Evolutionary conservation across 2,888 invertebrate species (phyloP).

Genomic region (Oligia fasciuncula): DNA sequence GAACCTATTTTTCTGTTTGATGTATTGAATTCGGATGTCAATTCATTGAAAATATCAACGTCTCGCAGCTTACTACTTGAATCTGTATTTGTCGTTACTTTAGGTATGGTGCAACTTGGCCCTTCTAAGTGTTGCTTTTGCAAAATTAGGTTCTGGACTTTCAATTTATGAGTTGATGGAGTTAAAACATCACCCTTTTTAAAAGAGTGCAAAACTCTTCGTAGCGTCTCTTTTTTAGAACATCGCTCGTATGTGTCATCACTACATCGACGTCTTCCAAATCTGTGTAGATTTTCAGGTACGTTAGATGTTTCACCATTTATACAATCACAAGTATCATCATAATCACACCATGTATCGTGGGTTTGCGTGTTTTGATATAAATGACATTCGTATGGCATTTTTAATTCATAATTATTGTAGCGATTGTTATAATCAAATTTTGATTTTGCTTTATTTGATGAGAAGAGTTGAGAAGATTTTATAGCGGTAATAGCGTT

Average conservation of each 20-base stretch:
- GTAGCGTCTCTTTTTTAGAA: neutral
- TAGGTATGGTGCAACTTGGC: neutral
- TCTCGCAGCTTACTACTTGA: slow-evolving; percentile 4
- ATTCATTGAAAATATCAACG: neutral
- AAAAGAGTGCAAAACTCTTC: neutral
- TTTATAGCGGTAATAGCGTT: slow-evolving; percentile 49
- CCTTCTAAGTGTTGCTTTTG: neutral
- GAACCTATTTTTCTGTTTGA: slow-evolving; percentile 10
- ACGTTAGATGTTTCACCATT: slow-evolving; percentile 57
- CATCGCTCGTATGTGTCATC: slow-evolving; percentile 1
- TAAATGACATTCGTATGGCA: slow-evolving; percentile 66
- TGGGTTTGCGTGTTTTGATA: slow-evolving; percentile 41
- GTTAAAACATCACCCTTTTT: slow-evolving; percentile 46
- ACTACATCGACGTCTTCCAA: slow-evolving; percentile 11
- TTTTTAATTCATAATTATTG: slow-evolving; percentile 61
- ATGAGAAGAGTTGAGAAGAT: slow-evolving; percentile 40
- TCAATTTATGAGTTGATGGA: slow-evolving; percentile 29
- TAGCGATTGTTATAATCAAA: neutral
- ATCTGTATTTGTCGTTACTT: neutral
- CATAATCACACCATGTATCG: slow-evolving; percentile 42
- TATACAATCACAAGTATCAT: slow-evolving; percentile 67
- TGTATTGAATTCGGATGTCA: slow-evolving; percentile 11
- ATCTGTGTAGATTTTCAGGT: slow-evolving; percentile 3
- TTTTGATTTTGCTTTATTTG: slow-evolving; percentile 7
- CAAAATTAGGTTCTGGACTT: slow-evolving; percentile 20